Conservation (phyloP, 2,113 vertebrate genomes). For the Morphnarchus princeps region DNA sequence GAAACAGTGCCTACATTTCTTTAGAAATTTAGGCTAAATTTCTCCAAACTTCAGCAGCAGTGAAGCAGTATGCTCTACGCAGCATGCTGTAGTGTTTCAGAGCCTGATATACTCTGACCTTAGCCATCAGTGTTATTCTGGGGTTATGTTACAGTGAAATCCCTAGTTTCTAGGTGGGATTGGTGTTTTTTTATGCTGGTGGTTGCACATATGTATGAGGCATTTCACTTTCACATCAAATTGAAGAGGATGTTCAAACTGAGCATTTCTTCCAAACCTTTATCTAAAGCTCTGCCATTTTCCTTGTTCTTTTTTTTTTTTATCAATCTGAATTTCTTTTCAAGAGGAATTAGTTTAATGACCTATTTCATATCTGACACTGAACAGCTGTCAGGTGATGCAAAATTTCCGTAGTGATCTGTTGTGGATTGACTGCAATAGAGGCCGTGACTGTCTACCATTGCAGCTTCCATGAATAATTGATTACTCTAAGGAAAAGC, state of each 20-base stretch:
- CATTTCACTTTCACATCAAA: neutral
- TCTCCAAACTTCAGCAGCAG: neutral
- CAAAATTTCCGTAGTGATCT: neutral
- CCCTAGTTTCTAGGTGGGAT: neutral
- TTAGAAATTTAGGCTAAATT: neutral
- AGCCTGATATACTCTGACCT: neutral
- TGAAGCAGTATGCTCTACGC: neutral
- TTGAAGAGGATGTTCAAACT: neutral
- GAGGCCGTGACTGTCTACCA: neutral
- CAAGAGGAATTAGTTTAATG: neutral
- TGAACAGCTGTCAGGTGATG: conserved; percentile 2
- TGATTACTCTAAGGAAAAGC: conserved; percentile 22
- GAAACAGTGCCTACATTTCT: neutral
- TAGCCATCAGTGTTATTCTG: neutral
- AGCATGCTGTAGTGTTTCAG: neutral
- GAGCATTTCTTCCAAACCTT: neutral
- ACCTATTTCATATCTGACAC: neutral
- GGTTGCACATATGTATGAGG: neutral
- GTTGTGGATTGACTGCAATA: neutral
- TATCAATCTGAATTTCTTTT: neutral
- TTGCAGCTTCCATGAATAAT: conserved; percentile 16
- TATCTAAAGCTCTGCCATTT: neutral
- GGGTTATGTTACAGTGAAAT: neutral
- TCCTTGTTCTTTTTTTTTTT: neutral
- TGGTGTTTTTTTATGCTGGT: neutral